Conservation (phyloP, 2,888 invertebrate species). For the Cephus runcator region DNA sequence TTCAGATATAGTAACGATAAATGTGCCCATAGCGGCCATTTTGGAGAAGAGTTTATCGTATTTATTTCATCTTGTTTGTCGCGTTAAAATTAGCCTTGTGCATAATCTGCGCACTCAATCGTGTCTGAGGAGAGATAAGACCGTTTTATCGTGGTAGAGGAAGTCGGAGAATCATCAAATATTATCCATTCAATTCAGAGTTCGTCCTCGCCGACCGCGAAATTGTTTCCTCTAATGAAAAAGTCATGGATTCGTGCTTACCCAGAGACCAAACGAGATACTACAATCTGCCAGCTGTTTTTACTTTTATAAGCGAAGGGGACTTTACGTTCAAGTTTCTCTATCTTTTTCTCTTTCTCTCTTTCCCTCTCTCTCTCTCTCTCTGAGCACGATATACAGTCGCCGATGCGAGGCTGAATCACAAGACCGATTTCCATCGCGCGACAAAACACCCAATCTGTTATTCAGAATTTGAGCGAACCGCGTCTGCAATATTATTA, state of each 20-base stretch:
- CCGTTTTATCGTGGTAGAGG: neutral
- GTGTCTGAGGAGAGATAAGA: neutral
- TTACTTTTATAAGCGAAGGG: neutral
- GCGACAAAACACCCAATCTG: neutral
- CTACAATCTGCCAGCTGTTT: neutral
- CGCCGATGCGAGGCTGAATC: neutral
- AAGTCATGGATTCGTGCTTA: neutral
- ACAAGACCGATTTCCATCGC: neutral
- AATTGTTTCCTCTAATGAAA: neutral
- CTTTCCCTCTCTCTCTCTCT: no score
- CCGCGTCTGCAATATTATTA: neutral
- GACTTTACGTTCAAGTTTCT: neutral
- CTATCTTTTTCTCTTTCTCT: no score
- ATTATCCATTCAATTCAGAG: neutral
- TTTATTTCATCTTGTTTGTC: conserved; percentile 33
- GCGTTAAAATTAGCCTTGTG: conserved; percentile 38
- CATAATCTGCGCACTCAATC: conserved; percentile 28
- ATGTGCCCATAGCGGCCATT: neutral
- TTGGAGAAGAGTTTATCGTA: conserved; percentile 26
- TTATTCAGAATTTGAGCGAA: no score
- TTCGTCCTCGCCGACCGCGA: neutral
- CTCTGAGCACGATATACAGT: neutral
- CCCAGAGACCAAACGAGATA: neutral
- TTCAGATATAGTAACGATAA: neutral
- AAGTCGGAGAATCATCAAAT: neutral